phyloP scores from a whole-genome alignment of 2,888 invertebrate species.

The Drosophila yooni region DNA sequence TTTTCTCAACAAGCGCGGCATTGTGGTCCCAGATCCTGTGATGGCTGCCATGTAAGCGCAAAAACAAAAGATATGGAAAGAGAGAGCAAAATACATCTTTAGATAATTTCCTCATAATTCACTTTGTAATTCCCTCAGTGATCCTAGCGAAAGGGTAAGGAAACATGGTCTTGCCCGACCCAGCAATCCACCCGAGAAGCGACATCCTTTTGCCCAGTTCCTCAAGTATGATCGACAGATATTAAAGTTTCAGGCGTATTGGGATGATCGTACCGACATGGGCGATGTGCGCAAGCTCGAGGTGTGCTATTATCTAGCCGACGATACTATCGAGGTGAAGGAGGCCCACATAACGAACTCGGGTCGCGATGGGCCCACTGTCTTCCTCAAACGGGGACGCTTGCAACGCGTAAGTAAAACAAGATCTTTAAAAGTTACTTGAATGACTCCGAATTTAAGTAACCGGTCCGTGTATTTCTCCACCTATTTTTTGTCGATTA shows the following conservation, averaged over 20 bases:
- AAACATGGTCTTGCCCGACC: conserved; percentile 57
- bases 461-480: background rate
- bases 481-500: background rate
- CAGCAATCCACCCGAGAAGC: conserved; percentile 83
- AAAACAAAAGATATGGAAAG: background rate
- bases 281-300: conserved; percentile 92
- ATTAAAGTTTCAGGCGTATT: conserved; percentile 93
- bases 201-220: conserved; percentile 91
- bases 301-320: conserved; percentile 93
- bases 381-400: conserved; percentile 91
- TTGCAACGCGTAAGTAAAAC: conserved; percentile 89
- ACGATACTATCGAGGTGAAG: conserved; percentile 95
- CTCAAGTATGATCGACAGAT: conserved; percentile 92
- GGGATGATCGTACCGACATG: conserved; percentile 94
- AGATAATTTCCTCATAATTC: background rate
- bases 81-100: background rate
- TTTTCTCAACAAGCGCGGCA: conserved; percentile 93
- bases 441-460: background rate
- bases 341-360: conserved; percentile 89
- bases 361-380: conserved; percentile 89
- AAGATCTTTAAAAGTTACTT: background rate
- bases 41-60: conserved; percentile 84
- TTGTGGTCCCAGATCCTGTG: conserved; percentile 91
- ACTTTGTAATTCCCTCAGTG: conserved; percentile 57
- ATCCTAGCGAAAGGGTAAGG: conserved; percentile 85